Percentiles rank a stretch among this genome's conserved stretches.
Conservation (phyloP, 2,113 vertebrate genomes). For the Hypocryptadius cinnamomeus region DNA sequence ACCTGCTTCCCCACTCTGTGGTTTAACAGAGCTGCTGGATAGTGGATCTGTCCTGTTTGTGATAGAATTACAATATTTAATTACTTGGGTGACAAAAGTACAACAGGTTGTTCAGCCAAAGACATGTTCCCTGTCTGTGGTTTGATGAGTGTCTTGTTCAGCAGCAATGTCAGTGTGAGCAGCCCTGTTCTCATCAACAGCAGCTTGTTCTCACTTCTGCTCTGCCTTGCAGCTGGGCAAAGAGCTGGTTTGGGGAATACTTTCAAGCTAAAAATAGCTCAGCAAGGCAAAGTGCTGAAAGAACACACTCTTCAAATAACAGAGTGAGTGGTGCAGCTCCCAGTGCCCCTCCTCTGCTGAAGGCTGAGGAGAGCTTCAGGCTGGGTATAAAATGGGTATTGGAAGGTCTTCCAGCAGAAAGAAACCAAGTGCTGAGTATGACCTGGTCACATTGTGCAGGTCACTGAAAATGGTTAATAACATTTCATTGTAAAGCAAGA, state of each 20-base stretch:
- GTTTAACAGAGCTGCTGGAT: neutral
- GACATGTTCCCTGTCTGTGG: neutral
- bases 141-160: neutral
- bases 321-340: neutral
- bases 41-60: neutral
- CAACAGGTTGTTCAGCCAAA: neutral
- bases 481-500: neutral
- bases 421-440: neutral
- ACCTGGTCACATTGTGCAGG: neutral
- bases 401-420: neutral
- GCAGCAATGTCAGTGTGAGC: neutral
- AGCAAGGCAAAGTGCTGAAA: neutral
- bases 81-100: neutral
- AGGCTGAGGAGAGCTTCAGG: neutral
- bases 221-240: constrained; percentile 12
- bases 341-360: neutral
- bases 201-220: neutral
- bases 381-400: neutral
- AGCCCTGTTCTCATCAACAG: neutral
- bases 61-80: neutral
- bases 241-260: constrained; percentile 19
- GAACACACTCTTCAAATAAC: neutral
- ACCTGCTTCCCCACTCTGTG: neutral
- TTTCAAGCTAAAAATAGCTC: constrained; percentile 30
- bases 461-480: neutral